phyloP scores from a whole-genome alignment of 2,797 vertebrate species.

The Dendrocincla tyrannina region DNA sequence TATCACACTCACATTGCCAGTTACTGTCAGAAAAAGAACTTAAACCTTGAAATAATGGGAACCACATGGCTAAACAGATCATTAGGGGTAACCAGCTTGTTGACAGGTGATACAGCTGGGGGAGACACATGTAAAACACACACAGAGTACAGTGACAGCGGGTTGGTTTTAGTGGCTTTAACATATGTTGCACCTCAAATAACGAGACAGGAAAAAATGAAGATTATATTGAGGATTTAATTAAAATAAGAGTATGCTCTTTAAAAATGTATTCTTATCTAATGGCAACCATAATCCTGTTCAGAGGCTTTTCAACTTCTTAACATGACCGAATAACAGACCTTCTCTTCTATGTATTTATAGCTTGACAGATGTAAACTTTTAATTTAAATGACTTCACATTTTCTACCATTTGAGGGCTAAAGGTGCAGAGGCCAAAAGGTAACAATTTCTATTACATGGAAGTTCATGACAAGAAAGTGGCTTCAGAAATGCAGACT shows the following conservation, averaged over 20 bases:
- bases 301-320: neutral
- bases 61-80: neutral
- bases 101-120: neutral
- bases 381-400: neutral
- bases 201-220: neutral
- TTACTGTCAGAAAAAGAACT: neutral
- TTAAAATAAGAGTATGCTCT: neutral
- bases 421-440: neutral
- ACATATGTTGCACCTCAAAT: neutral
- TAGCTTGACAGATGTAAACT: neutral
- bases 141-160: neutral
- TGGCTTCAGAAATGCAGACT: neutral
- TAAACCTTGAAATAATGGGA: neutral
- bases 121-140: neutral
- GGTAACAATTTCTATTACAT: neutral
- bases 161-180: neutral
- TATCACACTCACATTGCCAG: neutral
- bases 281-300: neutral
- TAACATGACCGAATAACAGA: neutral
- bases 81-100: neutral
- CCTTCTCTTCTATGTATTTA: neutral
- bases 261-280: neutral
- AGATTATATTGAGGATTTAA: neutral
- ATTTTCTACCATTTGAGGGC: neutral
- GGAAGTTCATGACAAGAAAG: neutral